Conservation (phyloP, 2,888 invertebrate species). For the Phanerotoma sp. region DNA sequence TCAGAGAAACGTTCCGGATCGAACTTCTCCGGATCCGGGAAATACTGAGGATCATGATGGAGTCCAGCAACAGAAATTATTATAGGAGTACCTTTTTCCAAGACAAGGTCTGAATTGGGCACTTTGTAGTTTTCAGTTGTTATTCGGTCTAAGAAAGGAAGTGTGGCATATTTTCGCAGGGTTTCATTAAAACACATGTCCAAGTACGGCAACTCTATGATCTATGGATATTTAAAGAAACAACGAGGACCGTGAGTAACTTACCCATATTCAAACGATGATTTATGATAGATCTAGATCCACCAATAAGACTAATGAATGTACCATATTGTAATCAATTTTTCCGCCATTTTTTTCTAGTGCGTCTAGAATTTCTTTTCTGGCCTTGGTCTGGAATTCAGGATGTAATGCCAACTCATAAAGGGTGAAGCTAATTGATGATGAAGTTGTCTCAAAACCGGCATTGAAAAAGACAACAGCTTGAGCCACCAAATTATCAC, state of each 20-base stretch:
- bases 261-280: too few species aligned
- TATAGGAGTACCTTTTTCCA: constrained; percentile 50
- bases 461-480: constrained; percentile 57
- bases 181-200: constrained; percentile 52
- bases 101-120: constrained; percentile 38
- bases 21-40: constrained; percentile 52
- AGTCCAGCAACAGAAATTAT: constrained; percentile 50
- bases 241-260: too few species aligned
- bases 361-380: constrained; percentile 48
- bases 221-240: too few species aligned
- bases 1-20: constrained; percentile 56
- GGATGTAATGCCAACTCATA: constrained; percentile 56
- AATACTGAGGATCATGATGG: constrained; percentile 54
- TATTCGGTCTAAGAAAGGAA: constrained; percentile 44
- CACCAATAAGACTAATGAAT: too few species aligned
- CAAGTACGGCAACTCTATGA: constrained; percentile 38
- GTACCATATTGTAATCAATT: constrained; percentile 28
- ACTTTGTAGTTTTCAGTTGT: constrained; percentile 42
- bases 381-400: constrained; percentile 52
- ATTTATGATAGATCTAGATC: too few species aligned
- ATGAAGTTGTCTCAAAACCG: constrained; percentile 58
- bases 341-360: constrained; percentile 41
- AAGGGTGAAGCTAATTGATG: constrained; percentile 53
- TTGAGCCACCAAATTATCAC: constrained; percentile 51
- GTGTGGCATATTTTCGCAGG: constrained; percentile 54